A percentile compares a stretch with the other conserved stretches of the same genome.
Evolutionary conservation across 2,888 invertebrate species (phyloP).

Genomic region (Chrysolina oricalcia): DNA sequence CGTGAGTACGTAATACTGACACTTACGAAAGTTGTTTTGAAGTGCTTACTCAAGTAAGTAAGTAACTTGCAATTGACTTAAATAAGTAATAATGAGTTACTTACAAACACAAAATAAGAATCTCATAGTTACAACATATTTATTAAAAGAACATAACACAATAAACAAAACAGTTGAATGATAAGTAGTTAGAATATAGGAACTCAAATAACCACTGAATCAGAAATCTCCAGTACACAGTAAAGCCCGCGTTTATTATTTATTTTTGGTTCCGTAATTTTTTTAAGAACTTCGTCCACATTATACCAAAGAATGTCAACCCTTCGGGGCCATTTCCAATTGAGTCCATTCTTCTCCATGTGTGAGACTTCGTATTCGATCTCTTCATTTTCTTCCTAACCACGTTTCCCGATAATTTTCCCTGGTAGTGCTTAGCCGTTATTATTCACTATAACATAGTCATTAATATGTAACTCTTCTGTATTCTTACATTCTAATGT

Average conservation of each 20-base stretch:
- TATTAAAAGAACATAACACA: constrained; percentile 13
- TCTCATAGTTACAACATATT: constrained; percentile 20
- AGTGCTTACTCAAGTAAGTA: constrained; percentile 21
- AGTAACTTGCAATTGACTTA: constrained; percentile 25
- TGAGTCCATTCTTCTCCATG: constrained; percentile 32
- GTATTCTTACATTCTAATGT: constrained; percentile 14
- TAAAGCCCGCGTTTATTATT: constrained; percentile 16
- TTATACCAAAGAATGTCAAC: constrained; percentile 29
- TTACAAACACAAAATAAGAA: constrained; percentile 19
- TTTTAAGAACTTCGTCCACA: constrained; percentile 30
- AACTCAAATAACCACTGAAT: constrained; percentile 33
- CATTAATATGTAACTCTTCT: constrained; percentile 36
- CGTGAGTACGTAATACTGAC: constrained; percentile 29
- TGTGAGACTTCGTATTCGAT: constrained; percentile 27
- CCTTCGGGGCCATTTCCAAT: constrained; percentile 33
- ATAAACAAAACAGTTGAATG: constrained; percentile 19
- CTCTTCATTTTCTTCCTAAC: constrained; percentile 15
- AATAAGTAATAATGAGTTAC: constrained; percentile 15
- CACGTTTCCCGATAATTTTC: constrained; percentile 38
- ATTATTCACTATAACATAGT: constrained; percentile 44
- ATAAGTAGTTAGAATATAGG: constrained; percentile 24
- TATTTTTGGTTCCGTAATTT: constrained; percentile 24
- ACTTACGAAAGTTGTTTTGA: constrained; percentile 19
- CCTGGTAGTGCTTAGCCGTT: constrained; percentile 42
- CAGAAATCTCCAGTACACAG: constrained; percentile 41